Evolutionary conservation across 2,888 invertebrate genomes (phyloP), one percentile per base, ranked within the genome.

Genomic region (Zygogramma bicolorata): DNA sequence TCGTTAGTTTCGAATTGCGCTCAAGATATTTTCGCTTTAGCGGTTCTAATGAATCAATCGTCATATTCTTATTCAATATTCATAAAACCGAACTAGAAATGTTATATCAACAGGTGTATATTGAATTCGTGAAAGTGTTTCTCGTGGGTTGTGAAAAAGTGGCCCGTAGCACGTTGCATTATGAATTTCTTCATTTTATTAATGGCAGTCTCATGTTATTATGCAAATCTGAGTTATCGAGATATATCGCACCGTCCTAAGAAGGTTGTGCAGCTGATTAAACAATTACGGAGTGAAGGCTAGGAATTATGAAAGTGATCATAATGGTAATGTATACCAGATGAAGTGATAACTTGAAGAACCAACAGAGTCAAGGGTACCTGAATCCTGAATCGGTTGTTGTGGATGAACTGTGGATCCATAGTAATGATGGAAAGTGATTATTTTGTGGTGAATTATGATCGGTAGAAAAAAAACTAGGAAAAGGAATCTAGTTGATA

Each of bases 121-220:
- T 25, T 25, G 27, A 53, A 3, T 53, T 53, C 53, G 53, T 27
- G 53, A 53, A 53, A 53, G 53, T 53, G 53, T 53, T 53, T 53
- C 22, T 25, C 53, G 53, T 53, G 53, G 53, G 53, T n/a, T 6
- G 8, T 10, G 15, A 53, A 53, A 53, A 53, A 53, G 53, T 22
- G 53, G 53, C 13, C 25, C 22, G n/a, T 27, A n/a, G 25, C 53
- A 53, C 53, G 27, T 53, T 53, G 53, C 53, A 53, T 53, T 53
- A 15, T 53, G 53, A 15, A 53, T 53, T 53, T 53, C 27, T 53
- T 53, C n/a, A n/a, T 42, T 42, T 42, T 27, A 25, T 53, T 22
- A n/a, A 53, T n/a, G 27, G 13, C 25, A 27, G n/a, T 27, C n/a
- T 8, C 1, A 25, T 53, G 27, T 53, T 53, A n/a, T n/a, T n/a